Evolutionary conservation across 2,888 invertebrate species (phyloP).

Genomic region (Nudaria mundana): DNA sequence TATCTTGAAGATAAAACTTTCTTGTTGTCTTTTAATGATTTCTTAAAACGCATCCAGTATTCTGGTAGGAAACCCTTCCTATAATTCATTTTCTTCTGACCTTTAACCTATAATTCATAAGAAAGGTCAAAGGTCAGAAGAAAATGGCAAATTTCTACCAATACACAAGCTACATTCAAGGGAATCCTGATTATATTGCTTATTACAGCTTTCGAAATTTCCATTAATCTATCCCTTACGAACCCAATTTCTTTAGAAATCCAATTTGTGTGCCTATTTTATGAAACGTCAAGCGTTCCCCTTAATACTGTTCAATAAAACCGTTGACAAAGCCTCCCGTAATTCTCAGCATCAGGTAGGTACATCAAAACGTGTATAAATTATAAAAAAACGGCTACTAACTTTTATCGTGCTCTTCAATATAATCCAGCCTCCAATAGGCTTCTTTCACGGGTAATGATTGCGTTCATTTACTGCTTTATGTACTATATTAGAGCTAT

Average conservation of each 20-base stretch:
- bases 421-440: not conserved
- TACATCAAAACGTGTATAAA: conserved; percentile 14
- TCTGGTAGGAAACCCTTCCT: too few relatives aligned
- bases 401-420: not conserved
- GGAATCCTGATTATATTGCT: too few relatives aligned
- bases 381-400: conserved; percentile 6
- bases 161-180: too few relatives aligned
- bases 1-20: too few relatives aligned
- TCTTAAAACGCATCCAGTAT: too few relatives aligned
- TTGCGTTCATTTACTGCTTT: too few relatives aligned
- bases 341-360: conserved; percentile 12
- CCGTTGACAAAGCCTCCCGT: conserved; percentile 8
- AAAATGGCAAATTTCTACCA: too few relatives aligned
- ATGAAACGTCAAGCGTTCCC: not conserved
- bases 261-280: conserved; percentile 1
- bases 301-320: conserved; percentile 4
- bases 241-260: not conserved
- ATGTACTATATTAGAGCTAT: too few relatives aligned
- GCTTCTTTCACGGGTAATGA: not conserved
- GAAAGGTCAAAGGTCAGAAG: too few relatives aligned
- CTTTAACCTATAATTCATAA: too few relatives aligned
- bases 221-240: not conserved
- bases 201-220: not conserved
- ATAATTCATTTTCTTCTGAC: too few relatives aligned
- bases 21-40: too few relatives aligned